phyloP scores from a whole-genome alignment of 2,113 vertebrate species.

The Eptesicus fuscus region DNA sequence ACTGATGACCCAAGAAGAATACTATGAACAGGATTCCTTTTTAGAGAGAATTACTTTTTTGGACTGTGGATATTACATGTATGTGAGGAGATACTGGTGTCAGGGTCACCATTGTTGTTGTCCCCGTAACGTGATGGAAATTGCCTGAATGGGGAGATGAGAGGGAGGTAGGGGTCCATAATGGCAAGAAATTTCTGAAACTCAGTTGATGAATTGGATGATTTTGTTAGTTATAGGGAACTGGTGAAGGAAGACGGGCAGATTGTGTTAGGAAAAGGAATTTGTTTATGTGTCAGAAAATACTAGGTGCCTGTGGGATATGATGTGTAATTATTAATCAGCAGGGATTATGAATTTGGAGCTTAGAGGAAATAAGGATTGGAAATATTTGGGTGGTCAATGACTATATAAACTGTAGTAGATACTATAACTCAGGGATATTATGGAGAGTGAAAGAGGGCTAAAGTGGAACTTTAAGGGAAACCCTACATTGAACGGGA shows the following conservation, averaged over 20 bases:
- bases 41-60: neutral
- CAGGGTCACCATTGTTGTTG: neutral
- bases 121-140: neutral
- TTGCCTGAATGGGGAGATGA: neutral
- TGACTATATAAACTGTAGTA: neutral
- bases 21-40: neutral
- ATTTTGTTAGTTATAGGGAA: neutral
- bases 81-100: neutral
- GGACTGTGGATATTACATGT: neutral
- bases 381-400: neutral
- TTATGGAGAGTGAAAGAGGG: neutral
- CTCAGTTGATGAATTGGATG: neutral
- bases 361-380: neutral
- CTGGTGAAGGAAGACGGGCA: neutral
- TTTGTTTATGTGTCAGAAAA: neutral
- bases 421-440: neutral
- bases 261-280: neutral
- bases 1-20: neutral
- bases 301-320: neutral
- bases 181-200: neutral
- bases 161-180: neutral
- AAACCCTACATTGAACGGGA: neutral
- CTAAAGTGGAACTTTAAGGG: neutral
- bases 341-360: neutral
- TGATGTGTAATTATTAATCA: neutral